Evolutionary conservation across 2,113 vertebrate genomes (phyloP), one percentile per base, ranked within the genome.

Genomic region (Emydocephalus ijimae): DNA sequence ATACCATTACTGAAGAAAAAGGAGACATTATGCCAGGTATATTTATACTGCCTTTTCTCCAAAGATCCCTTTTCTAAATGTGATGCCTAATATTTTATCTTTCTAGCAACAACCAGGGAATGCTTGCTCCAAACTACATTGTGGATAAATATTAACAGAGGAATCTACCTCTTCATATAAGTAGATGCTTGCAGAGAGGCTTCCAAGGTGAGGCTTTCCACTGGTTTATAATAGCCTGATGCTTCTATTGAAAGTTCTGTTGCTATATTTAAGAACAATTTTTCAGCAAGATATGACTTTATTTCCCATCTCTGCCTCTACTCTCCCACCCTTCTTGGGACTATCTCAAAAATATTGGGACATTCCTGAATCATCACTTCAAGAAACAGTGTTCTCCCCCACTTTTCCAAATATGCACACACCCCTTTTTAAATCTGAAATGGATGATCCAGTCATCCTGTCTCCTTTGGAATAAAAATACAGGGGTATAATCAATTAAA

Each of bases 151-250:
- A 14, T 93, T 54, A 95, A 92, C 57, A 94, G 87, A 94, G 88
- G 90, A 94, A 91, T 50, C 2, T n/a, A 93, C 95, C 90, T 94
- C 50, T 87, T 43, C 57, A 45, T 55, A 50, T 45, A 92, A 18
- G 55, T 56, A 56, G 55, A 21, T 56, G 48, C 88, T 86, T 0
- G 18, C 18, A 56, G 18, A 5, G 0, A 1, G 24, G 90, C 5
- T 14, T 88, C 92, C 45, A 94, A 59, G 64, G 20, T n/a, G 87
- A 95, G 54, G 91, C 11, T 88, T 96, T 93, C 26, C 81, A 24
- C 15, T 92, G 54, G 74, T 50, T 48, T 56, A 85, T 34, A 81
- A 34, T 45, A 20, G 26, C n/a, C 6, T 34, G 64, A 54, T 93
- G 48, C 0, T 0, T n/a, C 15, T 94, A 89, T 57, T 93, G 87